A percentile compares a stretch with the other conserved stretches of the same genome.
Evolutionary conservation across 2,797 vertebrate genomes (phyloP).

Genomic region (Malurus leucopterus): DNA sequence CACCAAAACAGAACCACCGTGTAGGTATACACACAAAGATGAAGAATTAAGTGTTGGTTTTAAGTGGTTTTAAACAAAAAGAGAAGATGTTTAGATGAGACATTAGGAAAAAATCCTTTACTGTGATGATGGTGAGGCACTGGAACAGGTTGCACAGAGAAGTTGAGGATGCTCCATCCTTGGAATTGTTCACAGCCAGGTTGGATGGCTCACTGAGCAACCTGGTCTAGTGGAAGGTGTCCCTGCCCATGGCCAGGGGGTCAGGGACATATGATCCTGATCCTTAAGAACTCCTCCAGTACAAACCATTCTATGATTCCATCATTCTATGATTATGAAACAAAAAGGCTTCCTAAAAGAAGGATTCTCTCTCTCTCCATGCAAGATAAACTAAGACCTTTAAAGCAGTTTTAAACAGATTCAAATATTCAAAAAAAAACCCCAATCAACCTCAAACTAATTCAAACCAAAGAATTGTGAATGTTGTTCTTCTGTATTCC

Average conservation of each 20-base stretch:
- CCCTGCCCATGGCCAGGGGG: neutral
- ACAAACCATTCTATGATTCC: neutral
- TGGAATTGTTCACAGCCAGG: neutral
- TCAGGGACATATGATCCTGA: neutral
- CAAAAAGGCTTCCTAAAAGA: neutral
- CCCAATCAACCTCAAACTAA: neutral
- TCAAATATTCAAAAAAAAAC: neutral
- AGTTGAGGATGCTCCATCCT: neutral
- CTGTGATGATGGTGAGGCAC: neutral
- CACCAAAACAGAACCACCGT: neutral
- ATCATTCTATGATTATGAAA: neutral
- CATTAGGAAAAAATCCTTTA: neutral
- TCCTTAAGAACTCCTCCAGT: neutral
- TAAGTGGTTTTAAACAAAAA: neutral
- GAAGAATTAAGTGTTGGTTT: neutral
- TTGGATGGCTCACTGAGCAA: neutral
- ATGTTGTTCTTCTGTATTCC: neutral
- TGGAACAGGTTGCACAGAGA: neutral
- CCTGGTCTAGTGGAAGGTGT: no score
- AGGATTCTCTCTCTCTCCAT: neutral
- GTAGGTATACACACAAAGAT: neutral
- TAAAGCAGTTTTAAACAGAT: neutral
- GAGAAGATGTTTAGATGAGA: neutral
- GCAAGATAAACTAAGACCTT: neutral
- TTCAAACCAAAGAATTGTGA: neutral